Conservation (phyloP, 2,888 invertebrate genomes). For the Meloe dianella region DNA sequence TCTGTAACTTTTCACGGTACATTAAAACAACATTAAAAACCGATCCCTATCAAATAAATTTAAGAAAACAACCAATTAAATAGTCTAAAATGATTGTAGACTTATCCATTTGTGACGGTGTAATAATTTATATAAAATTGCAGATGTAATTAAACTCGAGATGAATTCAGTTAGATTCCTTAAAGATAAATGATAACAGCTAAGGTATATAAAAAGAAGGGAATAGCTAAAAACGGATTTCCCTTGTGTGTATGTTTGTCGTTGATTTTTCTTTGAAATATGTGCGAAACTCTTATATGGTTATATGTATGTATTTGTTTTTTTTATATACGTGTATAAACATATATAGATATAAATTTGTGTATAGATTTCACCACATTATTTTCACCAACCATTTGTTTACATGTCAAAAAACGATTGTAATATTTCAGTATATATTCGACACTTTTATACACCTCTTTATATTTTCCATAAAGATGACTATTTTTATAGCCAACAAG, state of each 20-base stretch:
- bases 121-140: too few relatives aligned
- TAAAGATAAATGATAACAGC: too few relatives aligned
- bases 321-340: too few relatives aligned
- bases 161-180: too few relatives aligned
- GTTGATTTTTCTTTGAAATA: slow-evolving; percentile 40
- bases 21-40: slow-evolving; percentile 24
- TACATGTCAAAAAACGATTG: slow-evolving; percentile 44
- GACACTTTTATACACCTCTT: slow-evolving; percentile 49
- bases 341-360: slow-evolving; percentile 4
- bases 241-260: slow-evolving; percentile 32
- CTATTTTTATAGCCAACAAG: slow-evolving; percentile 33
- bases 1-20: slow-evolving; percentile 7
- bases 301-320: slow-evolving; percentile 26
- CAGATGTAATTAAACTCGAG: slow-evolving; percentile 11
- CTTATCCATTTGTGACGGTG: neutral
- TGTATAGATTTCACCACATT: slow-evolving; percentile 39
- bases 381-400: slow-evolving; percentile 49
- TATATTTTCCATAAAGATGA: slow-evolving; percentile 43
- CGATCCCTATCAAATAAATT: slow-evolving; percentile 1
- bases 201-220: too few relatives aligned
- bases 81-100: slow-evolving; percentile 8
- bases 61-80: slow-evolving; percentile 10
- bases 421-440: slow-evolving; percentile 52
- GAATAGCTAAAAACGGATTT: too few relatives aligned
- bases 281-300: slow-evolving; percentile 36